phyloP scores from a whole-genome alignment of 2,113 vertebrate genomes.

The Crotalus helleri region DNA sequence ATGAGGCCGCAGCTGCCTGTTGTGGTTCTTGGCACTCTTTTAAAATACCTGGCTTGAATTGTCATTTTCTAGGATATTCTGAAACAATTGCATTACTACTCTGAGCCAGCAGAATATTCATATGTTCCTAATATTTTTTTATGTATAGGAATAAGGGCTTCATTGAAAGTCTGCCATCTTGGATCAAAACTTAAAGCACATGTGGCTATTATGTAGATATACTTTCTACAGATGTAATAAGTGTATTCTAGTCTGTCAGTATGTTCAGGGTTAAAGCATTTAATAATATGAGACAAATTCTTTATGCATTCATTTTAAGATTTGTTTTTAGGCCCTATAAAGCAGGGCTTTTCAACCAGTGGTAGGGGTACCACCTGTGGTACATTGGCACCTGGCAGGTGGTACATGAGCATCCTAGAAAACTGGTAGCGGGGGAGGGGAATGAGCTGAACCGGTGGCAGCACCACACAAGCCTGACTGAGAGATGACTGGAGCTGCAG shows the following conservation, averaged over 20 bases:
- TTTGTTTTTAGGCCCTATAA: constrained; percentile 42
- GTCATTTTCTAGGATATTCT: not conserved
- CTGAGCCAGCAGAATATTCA: constrained; percentile 21
- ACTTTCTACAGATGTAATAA: not conserved
- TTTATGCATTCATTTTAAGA: constrained; percentile 29
- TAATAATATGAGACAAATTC: constrained; percentile 25
- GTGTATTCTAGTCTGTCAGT: not conserved
- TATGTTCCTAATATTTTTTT: constrained; percentile 29
- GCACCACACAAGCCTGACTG: no score
- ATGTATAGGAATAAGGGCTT: constrained; percentile 17
- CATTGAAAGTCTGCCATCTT: constrained; percentile 2
- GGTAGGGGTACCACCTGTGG: no score
- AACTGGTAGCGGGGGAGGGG: no score
- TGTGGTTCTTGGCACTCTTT: constrained; percentile 7
- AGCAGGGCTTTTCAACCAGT: not conserved
- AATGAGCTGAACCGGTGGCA: no score
- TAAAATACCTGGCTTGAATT: constrained; percentile 13
- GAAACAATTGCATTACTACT: not conserved
- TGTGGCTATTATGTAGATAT: not conserved
- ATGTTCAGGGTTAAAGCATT: constrained; percentile 4
- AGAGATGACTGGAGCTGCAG: no score
- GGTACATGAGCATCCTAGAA: no score
- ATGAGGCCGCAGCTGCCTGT: constrained; percentile 7
- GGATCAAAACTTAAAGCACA: not conserved
- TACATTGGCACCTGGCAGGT: no score